Conservation (phyloP, 2,888 invertebrate species). For the Polydesmus complanatus region DNA sequence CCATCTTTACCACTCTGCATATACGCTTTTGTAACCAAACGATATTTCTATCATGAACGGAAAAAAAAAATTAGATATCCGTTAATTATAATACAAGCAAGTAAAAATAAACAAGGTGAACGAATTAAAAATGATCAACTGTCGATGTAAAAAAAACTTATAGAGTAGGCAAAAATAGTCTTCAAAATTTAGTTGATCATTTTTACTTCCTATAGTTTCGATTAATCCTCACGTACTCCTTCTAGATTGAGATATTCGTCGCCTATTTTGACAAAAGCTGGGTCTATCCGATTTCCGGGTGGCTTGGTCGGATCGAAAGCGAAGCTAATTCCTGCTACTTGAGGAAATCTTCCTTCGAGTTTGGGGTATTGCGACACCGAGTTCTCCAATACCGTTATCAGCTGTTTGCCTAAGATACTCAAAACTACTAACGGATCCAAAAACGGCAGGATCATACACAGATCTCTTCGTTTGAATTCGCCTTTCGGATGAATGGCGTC, state of each 20-base stretch:
- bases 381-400: slow-evolving; percentile 65
- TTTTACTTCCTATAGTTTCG: background rate
- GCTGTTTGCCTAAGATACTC: slow-evolving; percentile 49
- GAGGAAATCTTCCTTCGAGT: slow-evolving; percentile 75
- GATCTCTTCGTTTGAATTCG: slow-evolving; percentile 67
- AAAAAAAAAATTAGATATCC: no score
- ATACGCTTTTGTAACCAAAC: slow-evolving; percentile 69
- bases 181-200: slow-evolving; percentile 1
- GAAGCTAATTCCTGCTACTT: slow-evolving; percentile 47
- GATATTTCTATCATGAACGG: slow-evolving; percentile 51
- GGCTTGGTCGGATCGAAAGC: slow-evolving; percentile 42
- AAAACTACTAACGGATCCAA: slow-evolving; percentile 66
- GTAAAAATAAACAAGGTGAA: background rate
- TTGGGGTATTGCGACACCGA: slow-evolving; percentile 72
- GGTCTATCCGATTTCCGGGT: slow-evolving; percentile 52
- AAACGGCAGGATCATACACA: slow-evolving; percentile 72
- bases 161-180: no score
- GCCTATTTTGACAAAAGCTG: slow-evolving; percentile 61
- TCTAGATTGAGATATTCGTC: slow-evolving; percentile 61
- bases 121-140: background rate
- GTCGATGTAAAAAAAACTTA: no score
- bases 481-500: slow-evolving; percentile 66
- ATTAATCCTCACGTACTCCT: slow-evolving; percentile 24
- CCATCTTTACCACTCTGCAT: slow-evolving; percentile 71
- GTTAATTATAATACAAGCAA: no score